Percentiles rank a stretch among this genome's conserved stretches.
phyloP scores from a whole-genome alignment of 2,113 vertebrate species.

The Sander vitreus region DNA sequence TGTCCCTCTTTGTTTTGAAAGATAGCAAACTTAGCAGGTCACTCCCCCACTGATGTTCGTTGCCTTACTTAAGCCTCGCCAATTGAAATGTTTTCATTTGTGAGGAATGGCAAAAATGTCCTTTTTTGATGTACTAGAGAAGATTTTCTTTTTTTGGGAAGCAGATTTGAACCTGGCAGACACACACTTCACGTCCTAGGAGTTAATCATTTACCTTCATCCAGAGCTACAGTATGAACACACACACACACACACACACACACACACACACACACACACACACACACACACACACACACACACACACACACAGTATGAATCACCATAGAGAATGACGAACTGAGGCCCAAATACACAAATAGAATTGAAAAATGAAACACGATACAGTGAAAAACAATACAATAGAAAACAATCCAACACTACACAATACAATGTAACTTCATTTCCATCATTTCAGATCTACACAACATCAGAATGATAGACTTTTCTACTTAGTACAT shows the following conservation, averaged over 20 bases:
- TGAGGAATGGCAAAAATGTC: slow-evolving; percentile 18
- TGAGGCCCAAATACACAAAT: slow-evolving; percentile 22
- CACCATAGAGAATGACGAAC: slow-evolving; percentile 16
- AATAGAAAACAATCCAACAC: not conserved
- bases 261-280: not conserved
- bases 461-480: not conserved
- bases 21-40: not conserved
- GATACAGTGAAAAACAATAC: not conserved
- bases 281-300: not conserved
- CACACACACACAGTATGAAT: slow-evolving; percentile 41
- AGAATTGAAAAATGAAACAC: not conserved
- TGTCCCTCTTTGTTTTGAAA: not conserved
- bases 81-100: not conserved
- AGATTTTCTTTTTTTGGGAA: slow-evolving; percentile 17
- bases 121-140: not conserved
- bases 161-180: slow-evolving; percentile 11
- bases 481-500: not conserved
- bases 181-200: not conserved
- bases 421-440: not conserved
- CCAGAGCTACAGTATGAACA: not conserved
- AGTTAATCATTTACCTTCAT: slow-evolving; percentile 65
- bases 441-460: not conserved
- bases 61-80: too few relatives aligned
- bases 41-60: not conserved
- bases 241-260: not conserved